Conservation (phyloP, 1,140 invertebrate species). For the Heliothis virescens region DNA sequence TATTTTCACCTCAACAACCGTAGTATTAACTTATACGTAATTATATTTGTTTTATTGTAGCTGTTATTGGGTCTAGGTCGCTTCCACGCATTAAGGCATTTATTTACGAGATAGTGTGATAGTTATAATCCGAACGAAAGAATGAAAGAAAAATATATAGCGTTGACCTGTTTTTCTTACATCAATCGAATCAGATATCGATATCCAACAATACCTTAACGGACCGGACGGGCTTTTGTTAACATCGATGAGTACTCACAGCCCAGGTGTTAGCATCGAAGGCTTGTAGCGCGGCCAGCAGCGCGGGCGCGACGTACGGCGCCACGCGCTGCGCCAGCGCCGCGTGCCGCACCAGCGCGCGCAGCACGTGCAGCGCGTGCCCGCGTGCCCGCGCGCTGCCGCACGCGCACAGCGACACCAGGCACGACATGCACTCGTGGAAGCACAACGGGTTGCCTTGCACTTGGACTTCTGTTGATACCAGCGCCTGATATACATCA, state of each 20-base stretch:
- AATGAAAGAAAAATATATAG: no score
- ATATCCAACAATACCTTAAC: no score
- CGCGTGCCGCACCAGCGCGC: constrained; percentile 92
- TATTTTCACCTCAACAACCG: no score
- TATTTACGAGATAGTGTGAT: no score
- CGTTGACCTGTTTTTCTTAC: no score
- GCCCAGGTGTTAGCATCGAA: constrained; percentile 93
- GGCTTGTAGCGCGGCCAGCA: constrained; percentile 91
- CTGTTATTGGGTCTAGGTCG: neutral
- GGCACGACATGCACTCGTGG: constrained; percentile 87
- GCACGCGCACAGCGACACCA: constrained; percentile 80
- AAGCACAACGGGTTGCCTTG: constrained; percentile 86
- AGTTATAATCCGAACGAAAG: no score
- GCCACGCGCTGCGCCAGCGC: constrained; percentile 91
- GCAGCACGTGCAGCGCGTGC: constrained; percentile 95
- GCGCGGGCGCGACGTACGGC: constrained; percentile 90
- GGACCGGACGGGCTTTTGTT: no score
- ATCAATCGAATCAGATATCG: no score
- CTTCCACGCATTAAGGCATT: no score
- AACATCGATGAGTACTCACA: no score
- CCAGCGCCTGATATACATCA: constrained; percentile 66
- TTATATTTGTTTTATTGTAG: no score
- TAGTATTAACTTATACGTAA: no score
- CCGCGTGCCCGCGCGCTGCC: constrained; percentile 86
- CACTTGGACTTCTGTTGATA: constrained; percentile 90